These are phyloP conservation scores for Anser brachyrhynchus DNA, from an alignment of 2,113 vertebrate genomes.

Conservation along the genomic window DNA sequence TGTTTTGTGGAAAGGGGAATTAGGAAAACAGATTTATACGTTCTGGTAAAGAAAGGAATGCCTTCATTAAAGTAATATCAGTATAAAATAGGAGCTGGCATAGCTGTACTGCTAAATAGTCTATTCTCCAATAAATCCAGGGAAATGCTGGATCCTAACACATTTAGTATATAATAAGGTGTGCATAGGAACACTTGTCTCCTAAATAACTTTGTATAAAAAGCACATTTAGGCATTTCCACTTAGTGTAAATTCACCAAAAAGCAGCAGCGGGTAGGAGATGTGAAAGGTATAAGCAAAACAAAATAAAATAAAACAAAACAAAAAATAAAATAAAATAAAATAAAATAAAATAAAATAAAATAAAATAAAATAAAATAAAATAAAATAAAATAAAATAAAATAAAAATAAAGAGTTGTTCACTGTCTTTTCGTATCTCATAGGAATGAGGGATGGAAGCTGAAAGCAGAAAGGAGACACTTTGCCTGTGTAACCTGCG, in stretches of 20 bases:
- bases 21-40: neutral
- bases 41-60: neutral
- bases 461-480: neutral
- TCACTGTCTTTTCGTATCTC: neutral
- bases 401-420: neutral
- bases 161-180: neutral
- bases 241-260: neutral
- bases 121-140: neutral
- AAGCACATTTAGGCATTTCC: neutral
- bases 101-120: neutral
- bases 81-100: neutral
- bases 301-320: neutral
- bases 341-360: neutral
- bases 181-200: neutral
- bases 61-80: neutral
- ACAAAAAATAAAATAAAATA: neutral
- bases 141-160: neutral
- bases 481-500: neutral
- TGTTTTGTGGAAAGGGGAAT: neutral
- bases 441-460: neutral
- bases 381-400: neutral
- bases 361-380: neutral
- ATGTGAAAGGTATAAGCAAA: neutral
- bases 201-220: neutral
- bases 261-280: neutral